A percentile compares a stretch with the other conserved stretches of the same genome.
These are phyloP conservation scores for Drosophila ficusphila DNA, from an alignment of 1,140 invertebrate genomes.

Conservation along the genomic window DNA sequence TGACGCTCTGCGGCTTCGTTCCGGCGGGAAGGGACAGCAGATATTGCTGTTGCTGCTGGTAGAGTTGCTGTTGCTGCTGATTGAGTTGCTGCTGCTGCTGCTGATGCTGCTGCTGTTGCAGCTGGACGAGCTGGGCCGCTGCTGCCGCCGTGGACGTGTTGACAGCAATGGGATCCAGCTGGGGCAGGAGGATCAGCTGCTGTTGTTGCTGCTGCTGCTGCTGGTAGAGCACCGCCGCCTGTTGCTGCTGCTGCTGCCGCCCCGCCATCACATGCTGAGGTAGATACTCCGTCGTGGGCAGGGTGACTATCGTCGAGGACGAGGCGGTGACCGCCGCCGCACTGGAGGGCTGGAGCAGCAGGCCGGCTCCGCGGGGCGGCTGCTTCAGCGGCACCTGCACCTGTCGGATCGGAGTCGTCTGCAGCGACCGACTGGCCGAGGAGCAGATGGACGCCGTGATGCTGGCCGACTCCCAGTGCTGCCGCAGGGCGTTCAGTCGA, in stretches of 20 bases:
- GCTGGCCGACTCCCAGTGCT: conserved; percentile 88
- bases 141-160: conserved; percentile 81
- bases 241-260: conserved; percentile 68
- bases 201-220: conserved; percentile 51
- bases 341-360: conserved; percentile 57
- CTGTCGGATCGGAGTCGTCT: conserved; percentile 81
- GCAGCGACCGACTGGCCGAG: conserved; percentile 81
- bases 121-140: conserved; percentile 69
- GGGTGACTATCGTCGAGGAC: conserved; percentile 40
- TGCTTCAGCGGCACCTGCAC: conserved; percentile 65
- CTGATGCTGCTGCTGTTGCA: conserved; percentile 59
- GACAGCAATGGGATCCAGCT: conserved; percentile 73
- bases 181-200: conserved; percentile 60
- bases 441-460: conserved; percentile 85
- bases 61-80: conserved; percentile 47
- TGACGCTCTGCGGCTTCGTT: conserved; percentile 66
- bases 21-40: conserved; percentile 63
- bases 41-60: conserved; percentile 68
- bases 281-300: conserved; percentile 74
- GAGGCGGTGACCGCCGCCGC: conserved; percentile 20
- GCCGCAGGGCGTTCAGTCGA: conserved; percentile 86
- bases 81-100: conserved; percentile 51
- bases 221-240: conserved; percentile 52
- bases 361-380: conserved; percentile 20
- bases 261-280: conserved; percentile 72